These are phyloP conservation scores for Tarsius wallacei DNA, from an alignment of 2,797 vertebrate genomes.

Conservation along the genomic window DNA sequence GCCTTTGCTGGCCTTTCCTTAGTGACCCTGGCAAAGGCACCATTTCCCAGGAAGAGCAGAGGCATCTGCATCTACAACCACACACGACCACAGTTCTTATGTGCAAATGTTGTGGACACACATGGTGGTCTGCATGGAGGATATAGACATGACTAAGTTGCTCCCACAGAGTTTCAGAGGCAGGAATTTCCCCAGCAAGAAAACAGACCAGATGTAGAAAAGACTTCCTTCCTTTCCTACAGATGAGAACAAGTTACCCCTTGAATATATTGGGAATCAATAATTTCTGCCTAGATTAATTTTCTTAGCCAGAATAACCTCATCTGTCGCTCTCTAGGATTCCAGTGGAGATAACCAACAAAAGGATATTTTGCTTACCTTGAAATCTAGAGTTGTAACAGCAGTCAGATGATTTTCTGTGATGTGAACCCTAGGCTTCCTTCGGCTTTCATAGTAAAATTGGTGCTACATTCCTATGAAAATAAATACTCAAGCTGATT, in stretches of 20 bases:
- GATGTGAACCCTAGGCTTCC: neutral
- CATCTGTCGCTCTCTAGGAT: neutral
- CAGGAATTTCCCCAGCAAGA: slow-evolving; percentile 47
- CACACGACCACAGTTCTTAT: neutral
- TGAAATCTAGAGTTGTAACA: neutral
- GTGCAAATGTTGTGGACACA: slow-evolving; percentile 37
- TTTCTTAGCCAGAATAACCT: slow-evolving; percentile 59
- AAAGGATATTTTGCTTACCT: neutral
- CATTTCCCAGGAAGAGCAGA: slow-evolving; percentile 25
- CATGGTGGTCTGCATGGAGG: slow-evolving; percentile 45
- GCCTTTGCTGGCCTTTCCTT: neutral
- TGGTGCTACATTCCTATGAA: neutral
- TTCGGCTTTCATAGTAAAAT: neutral
- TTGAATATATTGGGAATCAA: neutral
- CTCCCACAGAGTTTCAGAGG: slow-evolving; percentile 67
- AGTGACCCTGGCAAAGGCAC: neutral
- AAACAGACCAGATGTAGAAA: slow-evolving; percentile 65
- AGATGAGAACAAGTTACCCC: neutral
- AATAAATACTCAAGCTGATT: neutral
- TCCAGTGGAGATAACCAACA: neutral
- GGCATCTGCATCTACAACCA: neutral
- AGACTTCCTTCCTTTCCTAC: neutral
- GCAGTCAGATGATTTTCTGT: neutral
- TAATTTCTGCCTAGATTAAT: slow-evolving; percentile 29
- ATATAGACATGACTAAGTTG: slow-evolving; percentile 48